phyloP scores from a whole-genome alignment of 2,797 vertebrate genomes.

The Pangasius mekongensis region DNA sequence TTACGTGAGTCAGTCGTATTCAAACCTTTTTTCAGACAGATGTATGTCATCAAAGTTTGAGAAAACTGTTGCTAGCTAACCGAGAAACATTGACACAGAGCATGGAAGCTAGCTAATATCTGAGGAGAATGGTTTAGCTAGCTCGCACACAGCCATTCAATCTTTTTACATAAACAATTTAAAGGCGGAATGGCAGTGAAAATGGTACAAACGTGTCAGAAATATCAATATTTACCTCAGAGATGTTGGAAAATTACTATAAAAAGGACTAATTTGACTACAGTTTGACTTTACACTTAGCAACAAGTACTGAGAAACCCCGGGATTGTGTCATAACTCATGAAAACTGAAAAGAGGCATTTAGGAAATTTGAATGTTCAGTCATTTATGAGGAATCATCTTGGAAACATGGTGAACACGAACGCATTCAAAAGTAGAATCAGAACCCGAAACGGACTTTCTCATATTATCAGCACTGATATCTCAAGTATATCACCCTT shows the following conservation, averaged over 20 bases:
- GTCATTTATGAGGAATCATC: neutral
- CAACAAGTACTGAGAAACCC: neutral
- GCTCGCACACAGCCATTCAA: neutral
- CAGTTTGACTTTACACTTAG: neutral
- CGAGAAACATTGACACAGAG: neutral
- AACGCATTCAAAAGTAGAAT: neutral
- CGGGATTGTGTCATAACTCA: neutral
- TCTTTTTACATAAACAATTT: neutral
- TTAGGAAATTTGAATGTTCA: neutral
- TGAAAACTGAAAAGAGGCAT: neutral
- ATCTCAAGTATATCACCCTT: neutral
- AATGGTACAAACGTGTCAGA: neutral
- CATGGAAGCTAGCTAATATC: neutral
- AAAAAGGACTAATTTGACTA: neutral
- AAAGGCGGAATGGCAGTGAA: neutral
- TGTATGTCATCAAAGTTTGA: neutral
- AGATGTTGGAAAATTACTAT: neutral
- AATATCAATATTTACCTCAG: conserved; percentile 1
- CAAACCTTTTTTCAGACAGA: neutral
- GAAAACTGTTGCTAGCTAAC: neutral
- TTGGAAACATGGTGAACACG: neutral
- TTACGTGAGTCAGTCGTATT: too few relatives aligned
- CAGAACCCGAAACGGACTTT: neutral
- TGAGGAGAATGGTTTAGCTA: neutral
- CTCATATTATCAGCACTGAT: neutral